A percentile compares a stretch with the other conserved stretches of the same genome.
These are phyloP conservation scores for Sebastes trivittatus DNA, from an alignment of 2,797 vertebrate species.

Conservation along the genomic window DNA sequence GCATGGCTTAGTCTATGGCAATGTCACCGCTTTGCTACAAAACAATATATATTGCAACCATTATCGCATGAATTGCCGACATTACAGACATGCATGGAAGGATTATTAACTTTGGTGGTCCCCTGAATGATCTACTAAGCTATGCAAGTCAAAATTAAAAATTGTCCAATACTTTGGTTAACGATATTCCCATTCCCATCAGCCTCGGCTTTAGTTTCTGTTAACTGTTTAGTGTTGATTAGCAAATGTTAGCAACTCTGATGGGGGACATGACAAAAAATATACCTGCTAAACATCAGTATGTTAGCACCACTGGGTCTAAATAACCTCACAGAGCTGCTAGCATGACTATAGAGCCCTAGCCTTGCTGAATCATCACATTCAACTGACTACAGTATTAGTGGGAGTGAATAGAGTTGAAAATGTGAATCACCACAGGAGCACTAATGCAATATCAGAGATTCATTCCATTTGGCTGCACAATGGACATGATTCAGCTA, in stretches of 20 bases:
- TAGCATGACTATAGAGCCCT: background rate
- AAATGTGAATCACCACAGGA: background rate
- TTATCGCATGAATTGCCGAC: background rate
- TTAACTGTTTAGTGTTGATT: background rate
- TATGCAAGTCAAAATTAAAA: background rate
- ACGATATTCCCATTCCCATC: background rate
- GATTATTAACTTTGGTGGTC: background rate
- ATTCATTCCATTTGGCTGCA: background rate
- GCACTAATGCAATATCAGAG: background rate
- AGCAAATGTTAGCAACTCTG: background rate
- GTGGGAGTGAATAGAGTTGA: background rate
- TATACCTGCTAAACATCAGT: background rate
- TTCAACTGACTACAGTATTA: background rate
- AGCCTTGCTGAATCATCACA: background rate
- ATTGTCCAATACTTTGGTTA: background rate
- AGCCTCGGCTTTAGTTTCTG: background rate
- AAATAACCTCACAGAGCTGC: background rate
- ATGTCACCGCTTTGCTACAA: background rate
- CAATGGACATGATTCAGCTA: background rate
- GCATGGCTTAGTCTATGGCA: background rate
- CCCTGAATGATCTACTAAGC: background rate
- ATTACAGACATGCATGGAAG: background rate
- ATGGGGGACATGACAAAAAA: background rate
- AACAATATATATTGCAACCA: background rate
- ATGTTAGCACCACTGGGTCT: background rate